Evolutionary conservation across 2,113 vertebrate genomes (phyloP).

Genomic region (Ursus arctos): DNA sequence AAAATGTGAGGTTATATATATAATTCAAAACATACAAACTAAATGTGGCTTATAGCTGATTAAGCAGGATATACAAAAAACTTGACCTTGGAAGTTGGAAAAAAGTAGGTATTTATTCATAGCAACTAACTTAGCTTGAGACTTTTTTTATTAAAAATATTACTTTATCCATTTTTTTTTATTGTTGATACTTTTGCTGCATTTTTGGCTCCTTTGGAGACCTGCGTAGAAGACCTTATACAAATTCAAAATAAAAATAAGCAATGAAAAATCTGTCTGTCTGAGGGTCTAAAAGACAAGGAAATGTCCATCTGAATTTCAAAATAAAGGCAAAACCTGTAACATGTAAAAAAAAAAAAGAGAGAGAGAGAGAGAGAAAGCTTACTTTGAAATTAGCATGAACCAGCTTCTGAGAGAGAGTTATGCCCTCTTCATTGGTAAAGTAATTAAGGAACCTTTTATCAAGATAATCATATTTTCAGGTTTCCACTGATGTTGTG

Average conservation of each 20-base stretch:
- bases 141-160: neutral
- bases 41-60: constrained; percentile 32
- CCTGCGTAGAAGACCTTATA: neutral
- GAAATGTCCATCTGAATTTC: neutral
- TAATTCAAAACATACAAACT: neutral
- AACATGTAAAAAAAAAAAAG: neutral
- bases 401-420: constrained; percentile 42
- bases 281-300: neutral
- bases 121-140: constrained; percentile 16
- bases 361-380: neutral
- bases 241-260: constrained; percentile 47
- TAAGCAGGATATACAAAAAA: constrained; percentile 18
- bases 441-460: constrained; percentile 32
- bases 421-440: neutral
- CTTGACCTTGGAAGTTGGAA: neutral
- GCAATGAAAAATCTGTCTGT: constrained; percentile 6
- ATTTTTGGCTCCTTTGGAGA: constrained; percentile 37
- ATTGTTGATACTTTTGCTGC: neutral
- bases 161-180: neutral
- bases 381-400: constrained; percentile 55
- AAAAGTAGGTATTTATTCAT: neutral
- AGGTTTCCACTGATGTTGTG: neutral
- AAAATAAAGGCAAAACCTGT: neutral
- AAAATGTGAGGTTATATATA: neutral
- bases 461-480: neutral